A percentile compares a stretch with the other conserved stretches of the same genome.
Conservation (phyloP, 2,888 invertebrate species). For the Tetragnatha montana region DNA sequence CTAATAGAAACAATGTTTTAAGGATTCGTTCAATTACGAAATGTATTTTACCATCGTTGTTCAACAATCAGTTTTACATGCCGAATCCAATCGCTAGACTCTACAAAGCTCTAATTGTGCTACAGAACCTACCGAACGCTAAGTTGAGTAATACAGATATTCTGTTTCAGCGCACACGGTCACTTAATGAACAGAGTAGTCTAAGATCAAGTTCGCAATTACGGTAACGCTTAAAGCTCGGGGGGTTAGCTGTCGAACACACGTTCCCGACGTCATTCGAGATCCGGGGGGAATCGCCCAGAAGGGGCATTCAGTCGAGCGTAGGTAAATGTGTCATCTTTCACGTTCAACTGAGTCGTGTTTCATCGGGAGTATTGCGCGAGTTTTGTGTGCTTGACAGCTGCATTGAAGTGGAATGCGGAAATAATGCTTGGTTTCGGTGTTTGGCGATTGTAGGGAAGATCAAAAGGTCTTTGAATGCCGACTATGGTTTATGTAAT, state of each 20-base stretch:
- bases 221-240: background rate
- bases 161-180: background rate
- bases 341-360: background rate
- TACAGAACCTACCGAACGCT: too few species aligned
- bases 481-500: too few species aligned
- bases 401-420: background rate
- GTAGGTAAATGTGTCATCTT: background rate
- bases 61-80: too few species aligned
- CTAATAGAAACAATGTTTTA: too few species aligned
- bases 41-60: too few species aligned
- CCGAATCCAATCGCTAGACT: too few species aligned
- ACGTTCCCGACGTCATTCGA: background rate
- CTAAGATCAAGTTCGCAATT: background rate
- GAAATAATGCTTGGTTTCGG: background rate
- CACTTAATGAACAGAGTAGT: background rate
- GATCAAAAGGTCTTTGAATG: too few species aligned
- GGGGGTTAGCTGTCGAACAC: background rate
- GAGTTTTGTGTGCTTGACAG: background rate
- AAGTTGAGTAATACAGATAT: background rate
- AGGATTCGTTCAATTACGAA: too few species aligned
- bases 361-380: background rate
- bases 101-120: too few species aligned
- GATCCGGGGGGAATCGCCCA: background rate
- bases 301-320: background rate
- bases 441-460: too few species aligned